A percentile compares a stretch with the other conserved stretches of the same genome.
phyloP scores from a whole-genome alignment of 2,797 vertebrate genomes.

The Clamator glandarius region DNA sequence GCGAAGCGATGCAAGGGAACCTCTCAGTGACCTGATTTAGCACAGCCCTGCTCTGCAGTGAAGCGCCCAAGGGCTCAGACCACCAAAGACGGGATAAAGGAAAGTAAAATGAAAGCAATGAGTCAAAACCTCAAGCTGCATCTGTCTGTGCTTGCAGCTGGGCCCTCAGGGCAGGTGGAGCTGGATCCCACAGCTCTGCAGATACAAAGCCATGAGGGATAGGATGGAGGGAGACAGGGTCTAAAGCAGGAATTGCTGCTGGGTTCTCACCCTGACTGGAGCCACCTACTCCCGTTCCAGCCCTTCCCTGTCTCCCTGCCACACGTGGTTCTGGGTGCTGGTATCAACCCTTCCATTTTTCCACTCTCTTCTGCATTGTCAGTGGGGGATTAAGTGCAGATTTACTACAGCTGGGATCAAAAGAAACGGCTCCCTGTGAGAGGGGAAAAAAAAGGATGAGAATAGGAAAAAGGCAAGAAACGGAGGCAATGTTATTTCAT shows the following conservation, averaged over 20 bases:
- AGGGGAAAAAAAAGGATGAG: background rate
- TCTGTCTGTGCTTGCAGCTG: background rate
- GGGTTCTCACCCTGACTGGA: rapidly evolving
- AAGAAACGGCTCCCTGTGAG: background rate
- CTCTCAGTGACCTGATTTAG: background rate
- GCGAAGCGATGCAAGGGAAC: rapidly evolving
- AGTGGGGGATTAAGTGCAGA: slow-evolving; percentile 10
- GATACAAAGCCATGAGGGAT: rapidly evolving
- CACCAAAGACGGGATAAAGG: background rate
- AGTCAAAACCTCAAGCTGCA: background rate
- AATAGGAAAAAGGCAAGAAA: background rate
- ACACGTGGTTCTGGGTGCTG: background rate
- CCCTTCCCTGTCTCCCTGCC: background rate
- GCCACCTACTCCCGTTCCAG: background rate
- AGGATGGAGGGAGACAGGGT: background rate
- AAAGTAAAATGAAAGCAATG: background rate
- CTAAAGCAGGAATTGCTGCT: too few species aligned
- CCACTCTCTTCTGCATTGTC: background rate
- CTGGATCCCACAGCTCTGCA: background rate
- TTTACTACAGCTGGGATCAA: background rate
- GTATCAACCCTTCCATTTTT: background rate
- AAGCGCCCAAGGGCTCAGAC: background rate
- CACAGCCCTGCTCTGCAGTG: background rate
- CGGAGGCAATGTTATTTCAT: background rate
- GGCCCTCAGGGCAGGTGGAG: background rate